A percentile compares a stretch with the other conserved stretches of the same genome.
phyloP scores from a whole-genome alignment of 2,113 vertebrate genomes.

The Fregetta grallaria region DNA sequence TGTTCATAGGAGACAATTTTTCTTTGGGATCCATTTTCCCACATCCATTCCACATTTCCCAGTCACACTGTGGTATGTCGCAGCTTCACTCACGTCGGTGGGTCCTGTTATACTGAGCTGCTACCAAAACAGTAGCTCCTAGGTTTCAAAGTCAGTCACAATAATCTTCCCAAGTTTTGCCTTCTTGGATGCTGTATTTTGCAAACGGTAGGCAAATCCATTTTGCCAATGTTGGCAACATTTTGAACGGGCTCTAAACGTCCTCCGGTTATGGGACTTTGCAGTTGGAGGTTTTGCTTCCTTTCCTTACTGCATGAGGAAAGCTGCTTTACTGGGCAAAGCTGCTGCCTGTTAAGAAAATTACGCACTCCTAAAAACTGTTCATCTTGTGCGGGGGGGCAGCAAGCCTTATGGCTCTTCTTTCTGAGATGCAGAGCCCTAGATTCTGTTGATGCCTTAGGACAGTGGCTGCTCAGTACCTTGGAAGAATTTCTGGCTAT shows the following conservation, averaged over 20 bases:
- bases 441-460: slow-evolving; percentile 4
- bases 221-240: neutral
- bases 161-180: neutral
- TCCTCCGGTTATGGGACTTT: neutral
- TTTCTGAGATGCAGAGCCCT: neutral
- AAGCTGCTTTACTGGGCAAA: neutral
- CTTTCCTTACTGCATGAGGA: neutral
- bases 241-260: neutral
- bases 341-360: neutral
- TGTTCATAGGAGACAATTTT: neutral
- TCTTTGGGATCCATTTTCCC: neutral
- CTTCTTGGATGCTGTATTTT: neutral
- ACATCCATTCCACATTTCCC: neutral
- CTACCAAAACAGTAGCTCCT: neutral
- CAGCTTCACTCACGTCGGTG: neutral
- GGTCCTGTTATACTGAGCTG: neutral
- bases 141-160: neutral
- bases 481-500: slow-evolving; percentile 12
- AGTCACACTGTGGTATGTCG: neutral
- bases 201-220: neutral
- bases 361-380: neutral
- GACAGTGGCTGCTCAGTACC: neutral
- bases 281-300: neutral
- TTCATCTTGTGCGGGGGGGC: neutral
- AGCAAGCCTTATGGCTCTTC: neutral